phyloP scores from a whole-genome alignment of 2,888 invertebrate species.

The Drosophila mercatorum region DNA sequence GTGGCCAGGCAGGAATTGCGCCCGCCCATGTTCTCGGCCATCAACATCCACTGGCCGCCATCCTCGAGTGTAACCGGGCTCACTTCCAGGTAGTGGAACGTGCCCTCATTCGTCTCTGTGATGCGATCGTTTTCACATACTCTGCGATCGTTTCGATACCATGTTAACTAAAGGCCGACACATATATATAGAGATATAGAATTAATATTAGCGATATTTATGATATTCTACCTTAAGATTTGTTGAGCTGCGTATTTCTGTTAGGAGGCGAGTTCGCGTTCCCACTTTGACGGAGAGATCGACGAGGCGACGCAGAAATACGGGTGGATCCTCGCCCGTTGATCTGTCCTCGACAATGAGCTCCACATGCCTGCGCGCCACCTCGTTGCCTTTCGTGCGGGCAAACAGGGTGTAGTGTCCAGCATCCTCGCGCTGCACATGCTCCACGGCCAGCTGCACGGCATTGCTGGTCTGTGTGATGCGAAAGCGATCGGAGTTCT shows the following conservation, averaged over 20 bases:
- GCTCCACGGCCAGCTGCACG: conserved; percentile 90
- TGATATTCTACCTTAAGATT: conserved; percentile 89
- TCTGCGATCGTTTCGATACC: conserved; percentile 93
- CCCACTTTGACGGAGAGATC: conserved; percentile 96
- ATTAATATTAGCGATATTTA: not conserved
- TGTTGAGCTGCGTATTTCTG: conserved; percentile 92
- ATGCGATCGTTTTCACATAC: conserved; percentile 91
- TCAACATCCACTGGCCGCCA: conserved; percentile 93
- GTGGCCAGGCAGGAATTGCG: conserved; percentile 91
- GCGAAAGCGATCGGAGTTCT: conserved; percentile 88
- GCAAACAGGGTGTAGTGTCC: conserved; percentile 91
- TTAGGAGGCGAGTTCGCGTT: conserved; percentile 92
- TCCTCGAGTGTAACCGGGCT: conserved; percentile 93
- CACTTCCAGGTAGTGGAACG: conserved; percentile 93
- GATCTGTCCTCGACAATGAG: conserved; percentile 87
- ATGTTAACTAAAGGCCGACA: conserved; percentile 88
- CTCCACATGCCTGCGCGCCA: conserved; percentile 86
- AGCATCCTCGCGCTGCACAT: conserved; percentile 89
- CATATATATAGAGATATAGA: not conserved
- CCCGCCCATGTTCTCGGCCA: conserved; percentile 91
- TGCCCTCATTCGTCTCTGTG: conserved; percentile 92
- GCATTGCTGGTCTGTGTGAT: conserved; percentile 86
- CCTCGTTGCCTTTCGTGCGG: conserved; percentile 86
- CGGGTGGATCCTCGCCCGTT: conserved; percentile 90
- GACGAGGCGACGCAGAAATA: conserved; percentile 92